These are phyloP conservation scores for Allolobophora icterica DNA, from an alignment of 2,888 invertebrate genomes.

Conservation along the genomic window DNA sequence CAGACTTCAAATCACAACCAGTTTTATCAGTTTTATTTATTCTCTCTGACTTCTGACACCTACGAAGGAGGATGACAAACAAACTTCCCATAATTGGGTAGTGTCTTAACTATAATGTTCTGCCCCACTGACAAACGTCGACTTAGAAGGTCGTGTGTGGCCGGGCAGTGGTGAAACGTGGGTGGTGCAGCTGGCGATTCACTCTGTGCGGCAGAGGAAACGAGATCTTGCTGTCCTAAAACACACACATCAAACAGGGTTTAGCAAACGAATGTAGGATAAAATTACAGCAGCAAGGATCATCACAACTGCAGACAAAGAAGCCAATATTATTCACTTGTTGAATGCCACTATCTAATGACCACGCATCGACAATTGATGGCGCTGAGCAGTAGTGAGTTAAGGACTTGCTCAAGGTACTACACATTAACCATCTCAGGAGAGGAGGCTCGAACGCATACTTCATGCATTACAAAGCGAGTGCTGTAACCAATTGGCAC, in stretches of 20 bases:
- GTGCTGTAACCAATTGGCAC: too few relatives aligned
- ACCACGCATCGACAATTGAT: too few relatives aligned
- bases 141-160: conserved; percentile 67
- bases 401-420: too few relatives aligned
- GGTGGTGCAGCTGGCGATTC: conserved; percentile 67
- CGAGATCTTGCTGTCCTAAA: conserved; percentile 81
- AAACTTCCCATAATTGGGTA: neutral
- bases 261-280: neutral
- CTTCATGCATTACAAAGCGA: too few relatives aligned
- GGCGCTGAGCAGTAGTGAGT: too few relatives aligned
- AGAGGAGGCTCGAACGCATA: too few relatives aligned
- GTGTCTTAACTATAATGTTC: neutral
- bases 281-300: neutral
- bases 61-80: neutral
- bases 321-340: neutral
- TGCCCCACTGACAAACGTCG: neutral
- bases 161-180: conserved; percentile 69
- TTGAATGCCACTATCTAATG: too few relatives aligned
- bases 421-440: too few relatives aligned
- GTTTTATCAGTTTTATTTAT: neutral
- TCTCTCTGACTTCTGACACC: neutral
- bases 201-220: conserved; percentile 87
- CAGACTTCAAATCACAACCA: neutral
- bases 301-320: neutral
- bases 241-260: neutral